These are phyloP conservation scores for Marisa cornuarietis DNA, from an alignment of 1,140 invertebrate species.

Conservation along the genomic window DNA sequence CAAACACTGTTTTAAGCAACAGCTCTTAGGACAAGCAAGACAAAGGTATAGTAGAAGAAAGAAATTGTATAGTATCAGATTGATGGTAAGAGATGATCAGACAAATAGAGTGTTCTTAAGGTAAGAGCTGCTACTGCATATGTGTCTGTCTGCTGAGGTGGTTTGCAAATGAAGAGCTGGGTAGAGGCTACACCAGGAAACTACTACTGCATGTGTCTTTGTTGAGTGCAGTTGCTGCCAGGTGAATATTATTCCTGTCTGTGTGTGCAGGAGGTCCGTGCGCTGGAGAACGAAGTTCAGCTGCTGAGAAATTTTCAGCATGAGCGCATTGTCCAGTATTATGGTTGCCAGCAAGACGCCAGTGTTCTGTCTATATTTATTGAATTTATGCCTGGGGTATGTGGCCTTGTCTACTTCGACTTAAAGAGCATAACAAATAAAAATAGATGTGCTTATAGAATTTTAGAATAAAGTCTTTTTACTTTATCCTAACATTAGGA, in stretches of 20 bases:
- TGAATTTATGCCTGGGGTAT: conserved; percentile 67
- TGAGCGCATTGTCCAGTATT: conserved; percentile 66
- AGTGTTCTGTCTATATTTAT: conserved; percentile 65
- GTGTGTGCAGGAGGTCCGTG: conserved; percentile 59
- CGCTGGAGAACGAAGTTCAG: conserved; percentile 64
- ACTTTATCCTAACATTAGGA: too few species aligned
- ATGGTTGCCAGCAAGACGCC: conserved; percentile 60
- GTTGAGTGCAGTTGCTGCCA: too few species aligned
- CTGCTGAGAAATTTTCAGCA: conserved; percentile 64
- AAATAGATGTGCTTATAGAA: neutral
- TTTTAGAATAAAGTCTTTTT: neutral
- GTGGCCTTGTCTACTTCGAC: conserved; percentile 21
- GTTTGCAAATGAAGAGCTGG: too few species aligned
- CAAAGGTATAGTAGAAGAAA: neutral
- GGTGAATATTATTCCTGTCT: too few species aligned
- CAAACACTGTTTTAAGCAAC: too few species aligned
- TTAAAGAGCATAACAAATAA: neutral
- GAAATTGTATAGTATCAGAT: neutral
- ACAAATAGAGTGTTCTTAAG: too few species aligned
- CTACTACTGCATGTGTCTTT: too few species aligned
- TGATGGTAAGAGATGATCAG: too few species aligned
- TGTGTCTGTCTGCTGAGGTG: too few species aligned
- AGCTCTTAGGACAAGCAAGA: too few species aligned
- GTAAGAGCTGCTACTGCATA: too few species aligned
- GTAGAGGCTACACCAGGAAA: too few species aligned